These are phyloP conservation scores for Chloroclystis v-ata DNA, from an alignment of 2,888 invertebrate genomes.

Conservation along the genomic window DNA sequence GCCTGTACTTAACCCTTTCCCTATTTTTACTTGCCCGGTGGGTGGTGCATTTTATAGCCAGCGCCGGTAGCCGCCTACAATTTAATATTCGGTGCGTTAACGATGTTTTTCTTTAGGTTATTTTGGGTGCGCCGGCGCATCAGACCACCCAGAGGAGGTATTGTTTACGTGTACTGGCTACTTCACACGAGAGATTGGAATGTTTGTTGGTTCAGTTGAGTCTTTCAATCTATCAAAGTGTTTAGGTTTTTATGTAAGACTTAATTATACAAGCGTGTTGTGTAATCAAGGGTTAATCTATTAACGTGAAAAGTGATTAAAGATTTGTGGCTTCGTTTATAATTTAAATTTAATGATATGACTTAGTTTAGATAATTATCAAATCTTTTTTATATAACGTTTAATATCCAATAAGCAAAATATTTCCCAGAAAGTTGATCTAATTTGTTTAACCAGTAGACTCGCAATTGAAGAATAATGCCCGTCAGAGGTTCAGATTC, in stretches of 20 bases:
- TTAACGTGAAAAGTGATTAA: no score
- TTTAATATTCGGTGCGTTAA: conserved; percentile 69
- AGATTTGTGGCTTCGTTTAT: no score
- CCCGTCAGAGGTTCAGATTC: no score
- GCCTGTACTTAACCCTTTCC: conserved; percentile 38
- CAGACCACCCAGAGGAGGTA: conserved; percentile 58
- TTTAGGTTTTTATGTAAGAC: background rate
- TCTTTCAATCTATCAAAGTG: background rate
- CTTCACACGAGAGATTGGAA: conserved; percentile 20
- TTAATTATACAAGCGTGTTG: no score
- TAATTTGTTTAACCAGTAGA: no score
- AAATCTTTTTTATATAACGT: no score
- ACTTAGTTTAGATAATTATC: no score
- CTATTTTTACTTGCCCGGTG: conserved; percentile 64
- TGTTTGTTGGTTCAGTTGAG: conserved; percentile 11
- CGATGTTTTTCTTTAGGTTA: conserved; percentile 73
- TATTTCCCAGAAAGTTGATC: no score
- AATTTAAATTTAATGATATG: no score
- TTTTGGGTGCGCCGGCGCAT: conserved; percentile 58
- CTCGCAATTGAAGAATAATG: no score
- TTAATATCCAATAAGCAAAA: no score
- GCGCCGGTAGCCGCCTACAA: conserved; percentile 66
- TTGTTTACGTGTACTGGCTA: conserved; percentile 23
- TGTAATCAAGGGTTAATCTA: no score
- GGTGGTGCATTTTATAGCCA: conserved; percentile 66